Percentiles rank a stretch among this genome's conserved stretches.
Conservation (phyloP, 2,888 invertebrate species). For the Hecatera dysodea region DNA sequence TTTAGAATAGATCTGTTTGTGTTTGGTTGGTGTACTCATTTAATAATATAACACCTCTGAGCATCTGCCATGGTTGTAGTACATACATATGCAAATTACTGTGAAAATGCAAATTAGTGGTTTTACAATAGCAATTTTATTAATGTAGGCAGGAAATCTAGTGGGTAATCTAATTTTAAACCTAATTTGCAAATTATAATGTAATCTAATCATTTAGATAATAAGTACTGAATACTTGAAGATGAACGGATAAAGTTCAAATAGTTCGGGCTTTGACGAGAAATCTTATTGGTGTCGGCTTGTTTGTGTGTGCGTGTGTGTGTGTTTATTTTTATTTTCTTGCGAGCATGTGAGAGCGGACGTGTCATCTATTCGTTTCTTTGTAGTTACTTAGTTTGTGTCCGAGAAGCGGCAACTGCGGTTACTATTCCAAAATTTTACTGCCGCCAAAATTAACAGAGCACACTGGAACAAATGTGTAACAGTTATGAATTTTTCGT, state of each 20-base stretch:
- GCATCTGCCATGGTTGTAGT: constrained; percentile 8
- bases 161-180: neutral
- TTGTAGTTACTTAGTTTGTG: constrained; percentile 72
- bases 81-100: constrained; percentile 20
- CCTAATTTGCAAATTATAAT: constrained; percentile 9
- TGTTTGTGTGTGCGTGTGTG: constrained; percentile 61
- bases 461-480: constrained; percentile 58
- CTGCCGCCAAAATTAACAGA: constrained; percentile 46
- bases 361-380: constrained; percentile 79
- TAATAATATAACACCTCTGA: constrained; percentile 19
- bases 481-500: constrained; percentile 59
- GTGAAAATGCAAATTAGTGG: constrained; percentile 14
- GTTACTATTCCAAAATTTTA: constrained; percentile 47
- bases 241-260: constrained; percentile 45
- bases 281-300: constrained; percentile 63
- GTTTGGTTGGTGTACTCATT: constrained; percentile 24
- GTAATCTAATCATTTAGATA: constrained; percentile 3
- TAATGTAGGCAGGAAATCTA: neutral
- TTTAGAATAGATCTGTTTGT: constrained; percentile 32
- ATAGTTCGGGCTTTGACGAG: constrained; percentile 33
- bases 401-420: constrained; percentile 50
- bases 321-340: constrained; percentile 82
- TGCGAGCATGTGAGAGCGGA: constrained; percentile 81
- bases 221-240: constrained; percentile 18
- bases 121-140: neutral